phyloP scores from a whole-genome alignment of 2,113 vertebrate genomes.

The Platycercus adscitus region DNA sequence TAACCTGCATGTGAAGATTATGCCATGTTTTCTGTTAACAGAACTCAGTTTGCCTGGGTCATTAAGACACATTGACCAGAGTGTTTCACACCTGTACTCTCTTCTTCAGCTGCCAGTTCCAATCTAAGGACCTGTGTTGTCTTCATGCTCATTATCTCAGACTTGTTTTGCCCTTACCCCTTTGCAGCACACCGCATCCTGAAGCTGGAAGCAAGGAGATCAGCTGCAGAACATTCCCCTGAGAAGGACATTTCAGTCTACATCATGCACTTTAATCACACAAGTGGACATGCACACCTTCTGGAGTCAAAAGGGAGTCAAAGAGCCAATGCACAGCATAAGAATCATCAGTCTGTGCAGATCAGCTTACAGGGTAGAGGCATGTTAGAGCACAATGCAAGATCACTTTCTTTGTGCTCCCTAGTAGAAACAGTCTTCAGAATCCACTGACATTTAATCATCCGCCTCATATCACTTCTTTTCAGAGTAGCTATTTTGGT shows the following conservation, averaged over 20 bases:
- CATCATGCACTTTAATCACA: not conserved
- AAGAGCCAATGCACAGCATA: not conserved
- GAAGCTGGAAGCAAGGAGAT: not conserved
- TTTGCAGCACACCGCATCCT: not conserved
- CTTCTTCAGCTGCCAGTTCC: not conserved
- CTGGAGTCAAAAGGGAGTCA: not conserved
- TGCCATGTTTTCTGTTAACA: not conserved
- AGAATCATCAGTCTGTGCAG: not conserved
- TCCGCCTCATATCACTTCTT: constrained; percentile 64
- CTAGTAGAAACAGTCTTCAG: constrained; percentile 61
- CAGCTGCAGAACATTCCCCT: not conserved
- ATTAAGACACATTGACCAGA: not conserved
- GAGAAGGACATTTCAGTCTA: not conserved
- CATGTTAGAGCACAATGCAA: constrained; percentile 48
- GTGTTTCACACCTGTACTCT: not conserved
- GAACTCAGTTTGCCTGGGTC: not conserved
- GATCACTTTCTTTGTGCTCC: constrained; percentile 59
- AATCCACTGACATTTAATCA: constrained; percentile 70
- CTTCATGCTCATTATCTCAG: not conserved
- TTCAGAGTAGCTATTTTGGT: constrained; percentile 62
- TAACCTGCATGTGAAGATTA: not conserved
- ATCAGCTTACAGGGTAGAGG: constrained; percentile 9
- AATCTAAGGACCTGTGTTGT: not conserved
- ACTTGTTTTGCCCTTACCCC: not conserved
- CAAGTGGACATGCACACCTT: not conserved